Evolutionary conservation across 2,797 vertebrate species (phyloP).

Genomic region (Lepilemur ruficaudatus): DNA sequence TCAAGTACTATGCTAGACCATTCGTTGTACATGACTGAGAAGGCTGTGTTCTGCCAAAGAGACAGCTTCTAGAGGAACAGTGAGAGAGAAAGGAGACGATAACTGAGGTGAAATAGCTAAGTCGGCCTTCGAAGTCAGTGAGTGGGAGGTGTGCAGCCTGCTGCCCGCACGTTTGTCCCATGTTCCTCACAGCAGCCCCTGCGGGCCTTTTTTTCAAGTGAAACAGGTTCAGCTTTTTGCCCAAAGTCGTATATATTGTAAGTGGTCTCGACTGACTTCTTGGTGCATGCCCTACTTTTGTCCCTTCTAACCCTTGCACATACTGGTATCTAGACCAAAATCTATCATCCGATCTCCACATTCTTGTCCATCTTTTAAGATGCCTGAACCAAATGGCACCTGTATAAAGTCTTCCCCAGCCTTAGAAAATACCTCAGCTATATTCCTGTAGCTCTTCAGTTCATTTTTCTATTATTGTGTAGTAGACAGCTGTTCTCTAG

Average conservation of each 20-base stretch:
- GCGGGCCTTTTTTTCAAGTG: background rate
- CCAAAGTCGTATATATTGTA: background rate
- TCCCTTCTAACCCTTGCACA: background rate
- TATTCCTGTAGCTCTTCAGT: background rate
- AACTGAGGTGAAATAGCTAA: background rate
- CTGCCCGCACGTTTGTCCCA: background rate
- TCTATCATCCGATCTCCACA: background rate
- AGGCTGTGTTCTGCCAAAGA: background rate
- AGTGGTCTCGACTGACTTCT: background rate
- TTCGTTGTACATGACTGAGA: background rate
- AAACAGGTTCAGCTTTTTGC: background rate
- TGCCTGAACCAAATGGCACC: background rate
- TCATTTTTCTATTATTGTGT: background rate
- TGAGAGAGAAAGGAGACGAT: background rate
- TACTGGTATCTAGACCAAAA: background rate
- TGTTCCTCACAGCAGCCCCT: background rate
- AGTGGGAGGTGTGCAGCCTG: background rate
- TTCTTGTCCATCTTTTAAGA: background rate
- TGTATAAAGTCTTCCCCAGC: background rate
- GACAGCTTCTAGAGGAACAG: background rate
- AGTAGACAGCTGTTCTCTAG: background rate
- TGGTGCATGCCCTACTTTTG: background rate
- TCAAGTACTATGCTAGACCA: background rate
- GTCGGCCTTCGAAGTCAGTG: background rate
- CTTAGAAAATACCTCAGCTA: background rate